Base-by-base conservation (phyloP, 2,888 invertebrate genomes). In the Acrobasis consociella region DNA sequence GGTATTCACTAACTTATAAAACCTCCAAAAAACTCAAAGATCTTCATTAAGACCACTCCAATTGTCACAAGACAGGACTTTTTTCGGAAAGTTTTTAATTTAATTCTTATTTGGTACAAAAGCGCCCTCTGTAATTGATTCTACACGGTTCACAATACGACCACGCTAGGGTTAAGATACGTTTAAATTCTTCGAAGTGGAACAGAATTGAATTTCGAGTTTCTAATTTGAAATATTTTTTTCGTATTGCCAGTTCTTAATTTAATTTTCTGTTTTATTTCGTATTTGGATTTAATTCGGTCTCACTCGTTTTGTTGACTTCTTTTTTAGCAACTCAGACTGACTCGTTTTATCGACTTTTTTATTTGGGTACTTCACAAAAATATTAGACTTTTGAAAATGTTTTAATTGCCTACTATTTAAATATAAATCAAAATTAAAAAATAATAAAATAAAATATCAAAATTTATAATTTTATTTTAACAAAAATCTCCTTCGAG, bases 401-500 rank as follows among this genome's bases (percentile, higher is more conserved):
- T 22, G 22, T 22, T 22, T 22, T 22, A 22, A 22, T 22, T 2
- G n/a, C n/a, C n/a, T n/a, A 22, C 22, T 2, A 22, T 22, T 22
- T 22, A 3, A 22, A 2, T 22, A 22, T 2, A 22, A 22, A 22
- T 22, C 22, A 22, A 22, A 22, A 22, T 22, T 2, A 22, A 22
- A 2, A 22, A 22, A 22, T 22, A 22, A 22, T 22, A 22, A 22
- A 22, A 22, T 22, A 22, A 22, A 22, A 22, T 22, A 22, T 22
- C 22, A 22, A n/a, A n/a, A n/a, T n/a, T n/a, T n/a, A n/a, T n/a
- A n/a, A n/a, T n/a, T n/a, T n/a, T n/a, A n/a, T n/a, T n/a, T n/a
- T n/a, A n/a, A 42, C n/a, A 42, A 56, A 56, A 17, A 31, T 65
- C 42, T 89, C 87, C 89, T 89, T 89, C 89, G 90, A 91, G 85